phyloP scores from a whole-genome alignment of 1,140 invertebrate genomes.

The Latrodectus geometricus region DNA sequence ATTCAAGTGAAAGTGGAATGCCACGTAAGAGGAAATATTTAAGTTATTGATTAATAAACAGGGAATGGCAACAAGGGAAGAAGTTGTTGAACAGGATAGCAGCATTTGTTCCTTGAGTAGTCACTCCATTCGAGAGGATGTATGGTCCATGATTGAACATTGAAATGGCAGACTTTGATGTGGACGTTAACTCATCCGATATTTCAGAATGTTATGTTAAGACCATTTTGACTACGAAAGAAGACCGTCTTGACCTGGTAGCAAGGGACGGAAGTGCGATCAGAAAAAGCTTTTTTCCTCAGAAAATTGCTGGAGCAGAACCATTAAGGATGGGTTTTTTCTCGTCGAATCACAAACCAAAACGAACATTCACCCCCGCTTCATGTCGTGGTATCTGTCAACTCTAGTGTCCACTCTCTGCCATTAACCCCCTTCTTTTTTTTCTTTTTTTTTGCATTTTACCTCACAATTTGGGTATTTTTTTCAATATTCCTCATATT shows the following conservation, averaged over 20 bases:
- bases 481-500: background rate
- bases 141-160: conserved; percentile 33
- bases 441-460: conserved; percentile 20
- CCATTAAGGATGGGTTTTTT: conserved; percentile 58
- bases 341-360: conserved; percentile 45
- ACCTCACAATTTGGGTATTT: background rate
- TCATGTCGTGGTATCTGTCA: conserved; percentile 44
- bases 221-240: conserved; percentile 3
- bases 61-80: too few relatives aligned
- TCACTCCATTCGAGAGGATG: conserved; percentile 21
- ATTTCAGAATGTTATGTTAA: conserved; percentile 19
- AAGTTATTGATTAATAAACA: too few relatives aligned
- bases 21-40: too few relatives aligned
- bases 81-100: too few relatives aligned
- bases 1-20: too few relatives aligned
- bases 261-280: conserved; percentile 40
- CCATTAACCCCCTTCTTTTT: conserved; percentile 55
- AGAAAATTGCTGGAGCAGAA: conserved; percentile 59
- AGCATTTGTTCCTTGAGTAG: background rate
- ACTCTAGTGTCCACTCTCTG: conserved; percentile 51
- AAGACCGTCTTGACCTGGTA: conserved; percentile 53
- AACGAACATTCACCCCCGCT: conserved; percentile 54
- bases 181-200: conserved; percentile 45
- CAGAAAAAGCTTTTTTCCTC: conserved; percentile 56
- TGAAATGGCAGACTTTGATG: conserved; percentile 7